Percentiles rank a stretch among this genome's conserved stretches.
Conservation (phyloP, 2,113 vertebrate genomes). For the Genyomyrus donnyi region DNA sequence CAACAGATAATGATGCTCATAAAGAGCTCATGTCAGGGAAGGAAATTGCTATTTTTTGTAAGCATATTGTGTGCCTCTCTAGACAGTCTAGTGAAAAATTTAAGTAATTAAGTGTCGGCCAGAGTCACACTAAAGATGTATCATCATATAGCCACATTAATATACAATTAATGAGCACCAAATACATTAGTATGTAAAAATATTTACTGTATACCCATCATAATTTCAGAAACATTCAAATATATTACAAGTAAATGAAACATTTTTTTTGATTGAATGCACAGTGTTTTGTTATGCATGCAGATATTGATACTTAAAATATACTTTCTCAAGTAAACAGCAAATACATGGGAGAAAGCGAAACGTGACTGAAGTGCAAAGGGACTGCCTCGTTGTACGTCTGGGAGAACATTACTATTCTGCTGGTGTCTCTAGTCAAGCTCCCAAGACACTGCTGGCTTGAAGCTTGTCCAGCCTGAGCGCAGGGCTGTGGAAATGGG, state of each 20-base stretch:
- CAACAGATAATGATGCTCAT: not conserved
- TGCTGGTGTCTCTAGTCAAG: not conserved
- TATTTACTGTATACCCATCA: not conserved
- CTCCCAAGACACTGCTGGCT: not conserved
- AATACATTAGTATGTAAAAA: not conserved
- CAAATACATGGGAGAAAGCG: not conserved
- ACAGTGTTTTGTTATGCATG: not conserved
- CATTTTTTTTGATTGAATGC: not conserved
- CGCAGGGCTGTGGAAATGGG: not conserved
- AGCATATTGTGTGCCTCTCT: not conserved
- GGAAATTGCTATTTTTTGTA: not conserved
- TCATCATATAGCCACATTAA: not conserved
- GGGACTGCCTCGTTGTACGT: too few relatives aligned
- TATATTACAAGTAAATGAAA: not conserved
- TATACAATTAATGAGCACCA: not conserved
- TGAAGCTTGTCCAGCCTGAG: not conserved
- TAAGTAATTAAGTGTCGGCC: not conserved
- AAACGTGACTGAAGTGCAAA: not conserved
- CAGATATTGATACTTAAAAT: not conserved
- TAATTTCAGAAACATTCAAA: not conserved
- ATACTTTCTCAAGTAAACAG: not conserved
- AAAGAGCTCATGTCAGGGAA: not conserved
- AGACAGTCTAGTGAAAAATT: not conserved
- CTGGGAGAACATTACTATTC: not conserved
- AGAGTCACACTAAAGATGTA: not conserved